A percentile compares a stretch with the other conserved stretches of the same genome.
phyloP scores from a whole-genome alignment of 2,888 invertebrate species.

The Papilio protenor region DNA sequence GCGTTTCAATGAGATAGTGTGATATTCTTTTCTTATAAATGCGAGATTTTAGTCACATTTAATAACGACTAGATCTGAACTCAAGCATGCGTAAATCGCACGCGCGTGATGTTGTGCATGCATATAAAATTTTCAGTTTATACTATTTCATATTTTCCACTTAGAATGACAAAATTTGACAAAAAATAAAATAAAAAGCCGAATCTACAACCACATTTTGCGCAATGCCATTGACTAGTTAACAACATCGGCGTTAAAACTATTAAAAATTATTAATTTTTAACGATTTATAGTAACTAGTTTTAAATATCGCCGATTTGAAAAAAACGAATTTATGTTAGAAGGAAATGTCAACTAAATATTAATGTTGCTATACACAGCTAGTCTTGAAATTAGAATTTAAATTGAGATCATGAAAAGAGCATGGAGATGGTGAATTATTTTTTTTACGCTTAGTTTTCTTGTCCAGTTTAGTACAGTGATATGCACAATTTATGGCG shows the following conservation, averaged over 20 bases:
- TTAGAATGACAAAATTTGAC: too few species aligned
- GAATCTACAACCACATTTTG: not conserved
- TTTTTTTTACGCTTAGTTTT: not conserved
- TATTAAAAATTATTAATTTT: not conserved
- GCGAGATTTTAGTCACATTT: conserved; percentile 11
- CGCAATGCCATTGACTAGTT: not conserved
- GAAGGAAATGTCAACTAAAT: conserved; percentile 2
- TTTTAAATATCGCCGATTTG: not conserved
- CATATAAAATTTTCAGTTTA: not conserved
- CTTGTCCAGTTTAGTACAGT: not conserved
- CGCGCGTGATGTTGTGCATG: not conserved
- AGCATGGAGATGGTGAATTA: not conserved
- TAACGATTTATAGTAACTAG: not conserved
- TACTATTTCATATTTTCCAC: not conserved
- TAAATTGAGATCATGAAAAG: not conserved
- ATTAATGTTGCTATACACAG: not conserved
- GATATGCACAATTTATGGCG: not conserved
- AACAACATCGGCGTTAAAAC: not conserved
- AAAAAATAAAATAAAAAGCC: too few species aligned
- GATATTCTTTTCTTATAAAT: conserved; percentile 1
- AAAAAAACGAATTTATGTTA: not conserved
- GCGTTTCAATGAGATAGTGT: conserved; percentile 3
- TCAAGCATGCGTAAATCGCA: conserved; percentile 15
- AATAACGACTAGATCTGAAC: conserved; percentile 17
- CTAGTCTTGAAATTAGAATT: not conserved